Conservation (phyloP, 2,113 vertebrate genomes). For the Pterocles gutturalis region DNA sequence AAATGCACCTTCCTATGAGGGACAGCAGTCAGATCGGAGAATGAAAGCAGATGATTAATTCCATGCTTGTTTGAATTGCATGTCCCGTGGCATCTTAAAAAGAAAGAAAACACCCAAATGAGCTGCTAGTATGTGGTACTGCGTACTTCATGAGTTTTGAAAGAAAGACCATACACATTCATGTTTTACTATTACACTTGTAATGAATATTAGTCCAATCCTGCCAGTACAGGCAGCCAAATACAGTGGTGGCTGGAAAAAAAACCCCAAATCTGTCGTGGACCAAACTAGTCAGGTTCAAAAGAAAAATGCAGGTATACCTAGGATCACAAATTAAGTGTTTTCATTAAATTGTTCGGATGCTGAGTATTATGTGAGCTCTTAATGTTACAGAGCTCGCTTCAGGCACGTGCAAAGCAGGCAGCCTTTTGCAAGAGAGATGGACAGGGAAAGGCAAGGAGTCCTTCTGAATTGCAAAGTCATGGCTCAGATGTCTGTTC, state of each 20-base stretch:
- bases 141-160: not conserved
- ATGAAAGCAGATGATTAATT: not conserved
- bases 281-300: not conserved
- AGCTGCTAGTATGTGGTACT: not conserved
- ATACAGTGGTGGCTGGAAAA: not conserved
- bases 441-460: not conserved
- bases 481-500: conserved; percentile 61
- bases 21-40: not conserved
- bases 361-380: not conserved
- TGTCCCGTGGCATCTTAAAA: not conserved
- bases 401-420: not conserved
- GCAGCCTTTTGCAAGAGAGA: not conserved
- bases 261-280: not conserved
- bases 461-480: conserved; percentile 48
- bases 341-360: not conserved
- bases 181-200: not conserved
- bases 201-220: not conserved
- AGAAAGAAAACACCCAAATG: not conserved
- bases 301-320: not conserved
- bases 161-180: not conserved
- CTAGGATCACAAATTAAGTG: not conserved
- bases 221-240: not conserved
- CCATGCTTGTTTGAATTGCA: not conserved
- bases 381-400: not conserved
- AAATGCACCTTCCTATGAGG: not conserved